Percentiles rank a stretch among this genome's conserved stretches.
Evolutionary conservation across 1,140 invertebrate species (phyloP).

Genomic region (Melitaea cinxia): DNA sequence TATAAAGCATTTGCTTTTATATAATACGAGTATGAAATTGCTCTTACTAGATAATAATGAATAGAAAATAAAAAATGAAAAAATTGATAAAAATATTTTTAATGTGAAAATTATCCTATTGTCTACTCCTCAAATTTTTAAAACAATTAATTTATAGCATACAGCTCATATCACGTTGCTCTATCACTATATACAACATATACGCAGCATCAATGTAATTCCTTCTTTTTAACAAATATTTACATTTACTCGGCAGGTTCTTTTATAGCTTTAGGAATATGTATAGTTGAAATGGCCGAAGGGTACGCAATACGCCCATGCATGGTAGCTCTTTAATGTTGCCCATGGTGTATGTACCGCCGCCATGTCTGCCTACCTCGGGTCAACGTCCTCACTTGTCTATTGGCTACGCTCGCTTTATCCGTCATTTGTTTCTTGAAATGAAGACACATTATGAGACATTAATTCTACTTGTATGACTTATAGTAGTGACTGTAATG

Average conservation of each 20-base stretch:
- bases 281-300: constrained; percentile 29
- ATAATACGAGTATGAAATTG: too few species aligned
- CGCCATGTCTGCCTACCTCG: constrained; percentile 60
- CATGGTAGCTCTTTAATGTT: constrained; percentile 42
- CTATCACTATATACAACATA: too few species aligned
- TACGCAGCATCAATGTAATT: too few species aligned
- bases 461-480: constrained; percentile 15
- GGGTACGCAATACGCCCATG: constrained; percentile 17
- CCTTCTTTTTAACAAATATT: background rate
- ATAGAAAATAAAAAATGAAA: too few species aligned
- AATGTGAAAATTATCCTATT: too few species aligned
- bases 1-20: too few species aligned
- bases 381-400: constrained; percentile 55
- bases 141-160: too few species aligned
- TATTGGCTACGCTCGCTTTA: constrained; percentile 56
- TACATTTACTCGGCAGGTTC: background rate
- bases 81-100: too few species aligned
- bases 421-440: constrained; percentile 46
- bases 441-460: constrained; percentile 30
- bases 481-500: background rate
- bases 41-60: too few species aligned
- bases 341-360: constrained; percentile 60
- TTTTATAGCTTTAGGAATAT: constrained; percentile 7
- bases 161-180: too few species aligned
- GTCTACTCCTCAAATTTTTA: too few species aligned